These are phyloP conservation scores for Chloroclysta siterata DNA, from an alignment of 2,888 invertebrate genomes.

Conservation along the genomic window DNA sequence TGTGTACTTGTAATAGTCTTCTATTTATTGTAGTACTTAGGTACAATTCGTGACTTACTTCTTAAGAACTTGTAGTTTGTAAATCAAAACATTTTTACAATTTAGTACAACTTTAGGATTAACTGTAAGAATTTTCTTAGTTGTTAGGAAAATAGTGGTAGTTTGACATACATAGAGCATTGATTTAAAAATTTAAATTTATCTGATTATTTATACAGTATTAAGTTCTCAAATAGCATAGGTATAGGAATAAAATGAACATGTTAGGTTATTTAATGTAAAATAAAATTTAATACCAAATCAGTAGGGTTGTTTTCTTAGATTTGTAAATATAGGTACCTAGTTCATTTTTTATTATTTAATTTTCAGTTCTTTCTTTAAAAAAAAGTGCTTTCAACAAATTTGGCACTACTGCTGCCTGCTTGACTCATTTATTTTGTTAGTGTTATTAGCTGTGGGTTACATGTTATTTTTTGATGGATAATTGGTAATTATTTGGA, in stretches of 20 bases:
- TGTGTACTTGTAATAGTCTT: constrained; percentile 82
- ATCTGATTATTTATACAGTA: constrained; percentile 72
- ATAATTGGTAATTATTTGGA: too few relatives aligned
- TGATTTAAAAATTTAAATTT: constrained; percentile 63
- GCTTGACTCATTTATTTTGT: not conserved
- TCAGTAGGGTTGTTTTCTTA: constrained; percentile 81
- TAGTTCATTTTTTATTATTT: constrained; percentile 48
- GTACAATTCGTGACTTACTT: constrained; percentile 79
- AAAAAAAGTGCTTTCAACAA: constrained; percentile 20
- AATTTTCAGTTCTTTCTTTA: constrained; percentile 23
- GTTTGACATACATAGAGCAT: constrained; percentile 71
- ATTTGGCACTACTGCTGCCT: constrained; percentile 11
- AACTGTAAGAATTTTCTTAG: constrained; percentile 70
- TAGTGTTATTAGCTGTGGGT: too few relatives aligned
- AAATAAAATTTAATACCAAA: constrained; percentile 78
- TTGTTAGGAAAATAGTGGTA: constrained; percentile 62
- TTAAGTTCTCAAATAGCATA: constrained; percentile 81
- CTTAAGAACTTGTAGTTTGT: constrained; percentile 75
- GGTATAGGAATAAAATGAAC: constrained; percentile 66
- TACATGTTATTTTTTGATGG: too few relatives aligned
- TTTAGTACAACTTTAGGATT: constrained; percentile 79
- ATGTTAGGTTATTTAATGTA: constrained; percentile 73
- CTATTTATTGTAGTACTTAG: constrained; percentile 84
- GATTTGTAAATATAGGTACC: constrained; percentile 73
- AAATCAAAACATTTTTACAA: constrained; percentile 59